Base-by-base conservation (phyloP, 2,888 invertebrate species). In the Trichogramma evanescens region DNA sequence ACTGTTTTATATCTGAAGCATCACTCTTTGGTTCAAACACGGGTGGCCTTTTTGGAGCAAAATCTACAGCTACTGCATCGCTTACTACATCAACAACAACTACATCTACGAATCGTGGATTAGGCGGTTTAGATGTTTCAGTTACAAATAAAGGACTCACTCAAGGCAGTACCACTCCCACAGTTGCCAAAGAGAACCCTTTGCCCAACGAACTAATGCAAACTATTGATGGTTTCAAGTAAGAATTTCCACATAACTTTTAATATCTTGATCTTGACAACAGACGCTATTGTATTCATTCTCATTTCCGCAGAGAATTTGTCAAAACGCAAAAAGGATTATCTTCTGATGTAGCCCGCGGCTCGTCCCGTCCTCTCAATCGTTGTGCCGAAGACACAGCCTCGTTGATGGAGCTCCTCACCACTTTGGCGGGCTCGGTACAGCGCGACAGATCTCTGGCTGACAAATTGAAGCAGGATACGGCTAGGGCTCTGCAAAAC, bases 261-360 rank as follows among this genome's bases (percentile, higher is more conserved):
- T 13, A 38, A 7, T 49, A 46, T 26, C 26, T 26, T 26, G 1
- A 26, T 26, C 26, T 26, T 26, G 26, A 26, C 26, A 26, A 45
- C n/a, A 45, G n/a, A 45, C 2, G n/a, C n/a, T 2, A 45, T 45
- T 45, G 2, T 45, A 9, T 9, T 45, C n/a, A 45, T 45, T 45
- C 45, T 2, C 45, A 45, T 9, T 45, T 45, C n/a, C 8, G 8
- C 64, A 83, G 83, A 67, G 85, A 85, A 60, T 88, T 89, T 75
- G 89, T 94, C 0, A 93, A 93, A 79, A 88, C 89, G 61, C 93
- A 94, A 74, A 94, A 94, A 76, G 81, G 84, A 0, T 81, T 89
- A 44, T 87, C 89, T 63, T 91, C 92, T 1, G 92, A 92, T 71
- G 88, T 94, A 51, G 88, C 91, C 69, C 80, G 90, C 58, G 86